Evolutionary conservation across 2,797 vertebrate genomes (phyloP).

Genomic region (Crocidura indochinensis): DNA sequence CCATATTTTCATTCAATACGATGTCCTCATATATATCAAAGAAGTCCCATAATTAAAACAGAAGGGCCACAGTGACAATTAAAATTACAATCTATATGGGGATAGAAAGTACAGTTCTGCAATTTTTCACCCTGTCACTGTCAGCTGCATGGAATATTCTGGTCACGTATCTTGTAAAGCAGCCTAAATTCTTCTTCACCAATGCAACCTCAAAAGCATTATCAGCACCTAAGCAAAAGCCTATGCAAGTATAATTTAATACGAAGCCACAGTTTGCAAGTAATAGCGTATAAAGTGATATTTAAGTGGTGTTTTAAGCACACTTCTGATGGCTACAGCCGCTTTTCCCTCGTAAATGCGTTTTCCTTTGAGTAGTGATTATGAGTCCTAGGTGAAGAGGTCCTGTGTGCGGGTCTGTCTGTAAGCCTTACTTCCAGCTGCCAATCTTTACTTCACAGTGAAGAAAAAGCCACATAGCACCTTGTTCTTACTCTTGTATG

Average conservation of each 20-base stretch:
- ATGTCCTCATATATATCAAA: conserved; percentile 94
- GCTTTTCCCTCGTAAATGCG: conserved; percentile 98
- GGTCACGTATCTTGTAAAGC: conserved; percentile 94
- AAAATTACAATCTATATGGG: conserved; percentile 94
- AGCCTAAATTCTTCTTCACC: conserved; percentile 94
- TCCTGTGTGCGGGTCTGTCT: conserved; percentile 98
- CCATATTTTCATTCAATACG: conserved; percentile 95
- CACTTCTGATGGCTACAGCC: conserved; percentile 99
- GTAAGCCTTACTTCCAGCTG: conserved; percentile 99
- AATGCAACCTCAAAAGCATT: conserved; percentile 95
- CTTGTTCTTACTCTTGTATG: conserved; percentile 96
- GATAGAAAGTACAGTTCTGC: conserved; percentile 93
- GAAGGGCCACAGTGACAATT: conserved; percentile 95
- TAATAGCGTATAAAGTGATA: conserved; percentile 99
- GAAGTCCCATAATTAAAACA: conserved; percentile 95
- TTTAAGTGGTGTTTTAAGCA: conserved; percentile 99
- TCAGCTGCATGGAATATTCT: conserved; percentile 90
- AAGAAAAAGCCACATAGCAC: conserved; percentile 93
- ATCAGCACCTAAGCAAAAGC: conserved; percentile 98
- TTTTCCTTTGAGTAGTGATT: conserved; percentile 99
- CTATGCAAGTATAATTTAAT: conserved; percentile 99
- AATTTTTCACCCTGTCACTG: conserved; percentile 95
- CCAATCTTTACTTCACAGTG: conserved; percentile 98
- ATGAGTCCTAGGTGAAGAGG: conserved; percentile 99
- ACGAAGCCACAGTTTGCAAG: conserved; percentile 99